Conservation (phyloP, 2,113 vertebrate species). For the Myotis lucifugus region DNA sequence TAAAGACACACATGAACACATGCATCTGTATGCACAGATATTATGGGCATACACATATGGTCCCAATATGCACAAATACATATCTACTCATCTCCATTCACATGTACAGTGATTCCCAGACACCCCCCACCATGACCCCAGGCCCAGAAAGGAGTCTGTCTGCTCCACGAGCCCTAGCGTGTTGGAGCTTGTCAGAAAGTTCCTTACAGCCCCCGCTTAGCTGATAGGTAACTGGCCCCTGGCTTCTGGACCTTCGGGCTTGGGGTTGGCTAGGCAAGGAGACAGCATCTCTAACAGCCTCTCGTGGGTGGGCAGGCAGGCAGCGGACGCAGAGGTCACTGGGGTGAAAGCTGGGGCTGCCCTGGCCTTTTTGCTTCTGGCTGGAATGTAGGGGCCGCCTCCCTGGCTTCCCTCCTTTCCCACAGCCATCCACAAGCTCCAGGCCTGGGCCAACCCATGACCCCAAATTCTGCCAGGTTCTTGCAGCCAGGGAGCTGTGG, state of each 20-base stretch:
- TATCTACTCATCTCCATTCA: background rate
- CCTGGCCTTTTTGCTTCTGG: conserved; percentile 53
- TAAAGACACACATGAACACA: background rate
- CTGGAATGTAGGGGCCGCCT: conserved; percentile 69
- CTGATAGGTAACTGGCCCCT: conserved; percentile 30
- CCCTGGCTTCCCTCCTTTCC: conserved; percentile 45
- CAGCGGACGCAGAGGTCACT: conserved; percentile 69
- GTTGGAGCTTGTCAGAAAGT: background rate
- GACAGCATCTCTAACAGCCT: conserved; percentile 40
- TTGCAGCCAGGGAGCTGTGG: background rate
- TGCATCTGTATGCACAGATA: background rate
- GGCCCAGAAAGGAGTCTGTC: background rate
- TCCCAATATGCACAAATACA: background rate
- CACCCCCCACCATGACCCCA: background rate
- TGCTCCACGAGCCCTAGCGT: background rate
- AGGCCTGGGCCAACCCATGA: background rate
- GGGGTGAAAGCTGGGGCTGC: conserved; percentile 65
- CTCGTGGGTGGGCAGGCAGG: conserved; percentile 73
- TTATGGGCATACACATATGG: background rate
- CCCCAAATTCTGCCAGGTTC: conserved; percentile 1
- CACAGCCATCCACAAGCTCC: background rate
- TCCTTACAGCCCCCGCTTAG: background rate
- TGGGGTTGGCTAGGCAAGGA: conserved; percentile 25
- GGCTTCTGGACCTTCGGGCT: conserved; percentile 35
- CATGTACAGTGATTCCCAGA: background rate